Conservation (phyloP, 2,888 invertebrate species). For the Himalopsyche kuldschensis region DNA sequence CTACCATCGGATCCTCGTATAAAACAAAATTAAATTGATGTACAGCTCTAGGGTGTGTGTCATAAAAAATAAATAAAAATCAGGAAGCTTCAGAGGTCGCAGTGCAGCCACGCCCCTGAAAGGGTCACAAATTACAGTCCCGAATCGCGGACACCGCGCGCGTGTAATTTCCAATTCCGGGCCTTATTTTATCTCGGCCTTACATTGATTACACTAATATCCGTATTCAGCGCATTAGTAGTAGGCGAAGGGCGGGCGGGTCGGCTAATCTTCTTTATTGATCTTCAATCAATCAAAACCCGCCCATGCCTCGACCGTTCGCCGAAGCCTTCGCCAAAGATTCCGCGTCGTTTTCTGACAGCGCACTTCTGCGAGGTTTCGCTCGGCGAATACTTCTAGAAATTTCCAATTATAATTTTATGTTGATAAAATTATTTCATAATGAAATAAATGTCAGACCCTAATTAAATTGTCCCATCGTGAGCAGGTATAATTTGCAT, state of each 20-base stretch:
- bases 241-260: neutral
- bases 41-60: neutral
- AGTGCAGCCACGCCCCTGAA: neutral
- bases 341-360: neutral
- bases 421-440: neutral
- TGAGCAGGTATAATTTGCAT: no score
- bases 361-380: neutral
- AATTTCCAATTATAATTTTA: neutral
- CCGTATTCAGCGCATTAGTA: slow-evolving; percentile 22
- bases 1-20: neutral
- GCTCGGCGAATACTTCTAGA: neutral
- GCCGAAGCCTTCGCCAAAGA: neutral
- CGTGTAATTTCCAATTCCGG: neutral
- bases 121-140: neutral
- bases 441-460: neutral
- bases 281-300: slow-evolving; percentile 38
- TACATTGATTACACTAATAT: slow-evolving; percentile 31
- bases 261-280: slow-evolving; percentile 28
- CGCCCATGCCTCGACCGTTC: slow-evolving; percentile 7
- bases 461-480: neutral
- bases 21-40: neutral
- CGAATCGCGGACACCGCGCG: neutral
- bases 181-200: slow-evolving; percentile 24
- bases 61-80: neutral
- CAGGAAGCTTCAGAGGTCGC: neutral